Evolutionary conservation across 2,888 invertebrate species (phyloP), one percentile per base, ranked within the genome.

Genomic region (Muschampia plurimacula): DNA sequence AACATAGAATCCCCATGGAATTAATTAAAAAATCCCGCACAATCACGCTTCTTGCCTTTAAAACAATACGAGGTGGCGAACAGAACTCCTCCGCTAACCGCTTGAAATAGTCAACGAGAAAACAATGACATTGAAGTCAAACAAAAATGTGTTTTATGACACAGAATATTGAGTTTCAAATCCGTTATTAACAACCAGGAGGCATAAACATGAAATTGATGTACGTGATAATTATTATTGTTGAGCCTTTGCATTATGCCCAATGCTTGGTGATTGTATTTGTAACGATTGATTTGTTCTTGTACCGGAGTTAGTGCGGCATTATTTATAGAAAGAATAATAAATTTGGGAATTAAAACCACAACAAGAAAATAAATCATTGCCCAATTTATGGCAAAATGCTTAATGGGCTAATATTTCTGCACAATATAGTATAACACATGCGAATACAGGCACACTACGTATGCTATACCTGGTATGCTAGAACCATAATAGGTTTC

Each of bases 41-140:
- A 46, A 44, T 64, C 46, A 32, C 64, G 55, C 28, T 28, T 28
- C 12, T 15, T 41, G n/a, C 15, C 39, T 41, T 63, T 39, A 63
- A 63, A 41, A 63, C 63, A 63, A 63, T 63, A 63, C 39, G 63
- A 15, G 63, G 41, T 39, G 63, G 39, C 4, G 41, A 63, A n/a
- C 9, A 3, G 15, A 41, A 63, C 63, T 63, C 39, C 15, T 39
- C 41, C 55, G 55, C 39, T 44, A 63, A 63, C 41, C 41, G 63
- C 63, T 41, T 63, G 41, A 63, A 63, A 63, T 41, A 63, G 41
- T 39, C 63, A 41, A 63, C 22, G 63, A 22, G 63, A 12, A n/a
- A 63, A 63, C 63, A 41, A 63, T 65, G 22, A 57, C 12, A n/a
- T 28, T 22, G 10, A 28, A 8, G 10, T 57, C 55, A 57, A 57